phyloP scores from a whole-genome alignment of 1,140 invertebrate genomes.

The Trichoplusia ni region DNA sequence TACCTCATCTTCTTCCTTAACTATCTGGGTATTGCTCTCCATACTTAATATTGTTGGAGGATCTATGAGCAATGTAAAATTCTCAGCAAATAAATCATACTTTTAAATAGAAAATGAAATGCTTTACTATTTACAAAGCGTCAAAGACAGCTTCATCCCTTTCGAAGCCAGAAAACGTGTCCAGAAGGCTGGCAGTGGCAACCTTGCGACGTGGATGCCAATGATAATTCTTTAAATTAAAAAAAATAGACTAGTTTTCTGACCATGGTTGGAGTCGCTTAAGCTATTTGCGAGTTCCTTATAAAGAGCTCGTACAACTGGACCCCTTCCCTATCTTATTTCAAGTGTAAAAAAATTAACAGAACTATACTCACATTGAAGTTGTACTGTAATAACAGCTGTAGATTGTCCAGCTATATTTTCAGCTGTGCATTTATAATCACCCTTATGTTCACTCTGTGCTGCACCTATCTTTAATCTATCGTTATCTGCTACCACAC shows the following conservation, averaged over 20 bases:
- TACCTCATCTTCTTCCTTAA: conserved; percentile 49
- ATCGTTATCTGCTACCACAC: conserved; percentile 39
- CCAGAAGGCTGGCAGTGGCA: too few species aligned
- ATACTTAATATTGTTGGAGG: conserved; percentile 54
- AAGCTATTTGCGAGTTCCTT: too few species aligned
- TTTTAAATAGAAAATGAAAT: too few species aligned
- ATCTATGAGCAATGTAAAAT: conserved; percentile 42
- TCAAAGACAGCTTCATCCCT: too few species aligned
- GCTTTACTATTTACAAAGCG: too few species aligned
- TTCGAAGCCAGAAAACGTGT: too few species aligned
- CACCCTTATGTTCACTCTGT: conserved; percentile 47
- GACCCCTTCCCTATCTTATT: background rate
- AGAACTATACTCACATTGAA: conserved; percentile 55
- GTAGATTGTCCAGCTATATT: conserved; percentile 52
- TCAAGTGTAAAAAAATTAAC: background rate
- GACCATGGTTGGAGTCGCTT: too few species aligned
- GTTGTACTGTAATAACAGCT: conserved; percentile 48
- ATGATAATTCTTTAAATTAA: background rate
- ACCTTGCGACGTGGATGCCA: too few species aligned
- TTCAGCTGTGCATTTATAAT: conserved; percentile 57
- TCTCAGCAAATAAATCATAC: background rate
- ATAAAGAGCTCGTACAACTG: background rate
- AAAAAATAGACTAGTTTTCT: background rate
- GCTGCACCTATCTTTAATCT: conserved; percentile 51
- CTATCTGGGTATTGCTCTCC: conserved; percentile 36